Base-by-base conservation (phyloP, 2,888 invertebrate species). In the Pheosia tremula region DNA sequence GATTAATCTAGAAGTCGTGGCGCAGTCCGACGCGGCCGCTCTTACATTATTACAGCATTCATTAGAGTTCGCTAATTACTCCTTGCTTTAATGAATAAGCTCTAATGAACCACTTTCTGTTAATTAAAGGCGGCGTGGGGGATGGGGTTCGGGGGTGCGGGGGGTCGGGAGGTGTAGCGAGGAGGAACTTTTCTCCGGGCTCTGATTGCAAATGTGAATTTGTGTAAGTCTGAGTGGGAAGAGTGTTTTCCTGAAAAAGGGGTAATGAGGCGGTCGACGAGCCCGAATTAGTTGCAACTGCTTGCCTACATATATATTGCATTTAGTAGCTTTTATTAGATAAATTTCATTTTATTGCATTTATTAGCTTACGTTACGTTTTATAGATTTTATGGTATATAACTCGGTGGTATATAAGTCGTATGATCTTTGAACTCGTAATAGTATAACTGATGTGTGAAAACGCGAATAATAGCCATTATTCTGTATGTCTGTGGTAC, bases 101-200 rank as follows among this genome's bases (percentile, higher is more conserved):
- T 96, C 96, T 96, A 96, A 96, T 96, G 96, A 96, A 96, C 96
- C 96, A 96, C 96, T 96, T 96, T 96, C 96, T 96, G 96, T 96
- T 96, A 96, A 96, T 96, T 96, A 96, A 96, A 96, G 96, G 95
- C 96, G 92, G 94, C 94, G 86, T 82, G 83, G 86, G 83, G 84
- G 66, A 24, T 24, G 24, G 68, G 78, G 75, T 62, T 72, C 71
- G 79, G 64, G 69, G 68, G 70, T n/a, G n/a, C n/a, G 65, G 58
- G 66, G 68, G 72, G 75, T 77, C 69, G 74, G 72, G 74, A 75
- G 79, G 71, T 72, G 80, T 80, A 74, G 39, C 55, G 55, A 66
- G 80, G 83, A 82, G 84, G 86, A 89, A 91, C 89, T 92, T 93
- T 91, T 91, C 91, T 90, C 90, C 89, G 87, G 84, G 89, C 89